phyloP scores from a whole-genome alignment of 2,113 vertebrate species.

The Hepsetus odoe region DNA sequence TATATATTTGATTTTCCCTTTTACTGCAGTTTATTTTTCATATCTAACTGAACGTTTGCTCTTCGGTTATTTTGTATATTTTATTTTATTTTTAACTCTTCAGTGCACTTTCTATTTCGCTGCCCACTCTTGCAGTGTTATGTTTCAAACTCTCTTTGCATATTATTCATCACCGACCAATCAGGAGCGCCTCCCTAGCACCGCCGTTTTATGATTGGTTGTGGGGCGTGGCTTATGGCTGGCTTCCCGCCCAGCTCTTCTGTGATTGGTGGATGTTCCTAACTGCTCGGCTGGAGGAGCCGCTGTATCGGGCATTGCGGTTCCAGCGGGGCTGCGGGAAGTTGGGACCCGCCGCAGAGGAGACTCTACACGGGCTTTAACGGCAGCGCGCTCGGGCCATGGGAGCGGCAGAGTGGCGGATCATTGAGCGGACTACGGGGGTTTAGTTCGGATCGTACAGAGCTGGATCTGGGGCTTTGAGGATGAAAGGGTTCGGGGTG shows the following conservation, averaged over 20 bases:
- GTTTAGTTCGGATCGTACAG: background rate
- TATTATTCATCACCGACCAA: conserved; percentile 29
- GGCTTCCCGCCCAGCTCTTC: conserved; percentile 53
- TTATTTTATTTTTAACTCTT: too few species aligned
- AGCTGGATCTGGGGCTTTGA: background rate
- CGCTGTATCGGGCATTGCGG: background rate
- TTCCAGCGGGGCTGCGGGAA: background rate
- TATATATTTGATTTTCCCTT: too few species aligned
- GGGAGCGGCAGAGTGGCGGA: background rate
- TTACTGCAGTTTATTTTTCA: too few species aligned
- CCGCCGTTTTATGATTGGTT: conserved; percentile 47
- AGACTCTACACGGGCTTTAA: too few species aligned
- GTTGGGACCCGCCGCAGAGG: background rate
- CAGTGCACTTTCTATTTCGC: too few species aligned
- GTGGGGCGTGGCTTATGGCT: background rate
- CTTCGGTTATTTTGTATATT: too few species aligned
- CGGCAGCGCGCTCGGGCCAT: background rate
- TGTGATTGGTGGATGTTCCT: conserved; percentile 67
- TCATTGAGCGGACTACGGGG: background rate
- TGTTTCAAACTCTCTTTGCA: conserved; percentile 47
- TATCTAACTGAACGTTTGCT: too few species aligned
- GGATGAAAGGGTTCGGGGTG: conserved; percentile 67
- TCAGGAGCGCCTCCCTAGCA: conserved; percentile 33
- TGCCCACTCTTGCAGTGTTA: too few species aligned
- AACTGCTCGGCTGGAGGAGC: conserved; percentile 58